Conservation (phyloP, 2,888 invertebrate species). For the Melanchra persicariae region DNA sequence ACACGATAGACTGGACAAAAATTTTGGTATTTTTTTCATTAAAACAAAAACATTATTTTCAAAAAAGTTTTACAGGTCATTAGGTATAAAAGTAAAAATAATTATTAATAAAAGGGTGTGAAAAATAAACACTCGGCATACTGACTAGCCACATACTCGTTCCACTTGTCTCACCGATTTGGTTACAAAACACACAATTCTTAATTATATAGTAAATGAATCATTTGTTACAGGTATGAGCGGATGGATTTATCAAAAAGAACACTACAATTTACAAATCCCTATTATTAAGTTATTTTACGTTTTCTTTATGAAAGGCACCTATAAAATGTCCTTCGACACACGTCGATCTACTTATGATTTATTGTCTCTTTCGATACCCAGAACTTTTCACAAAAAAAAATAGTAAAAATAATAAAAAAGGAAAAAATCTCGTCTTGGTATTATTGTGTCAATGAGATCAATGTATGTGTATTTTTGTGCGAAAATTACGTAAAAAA, state of each 20-base stretch:
- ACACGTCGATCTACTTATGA: slow-evolving; percentile 80
- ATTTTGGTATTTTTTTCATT: neutral
- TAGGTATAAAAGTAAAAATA: slow-evolving; percentile 4
- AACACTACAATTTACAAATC: slow-evolving; percentile 85
- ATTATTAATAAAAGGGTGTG: slow-evolving; percentile 19
- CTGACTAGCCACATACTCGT: slow-evolving; percentile 53
- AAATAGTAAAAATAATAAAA: slow-evolving; percentile 51
- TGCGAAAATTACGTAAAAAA: slow-evolving; percentile 56
- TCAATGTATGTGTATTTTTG: slow-evolving; percentile 62
- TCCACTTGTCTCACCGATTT: slow-evolving; percentile 39
- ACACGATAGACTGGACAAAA: neutral
- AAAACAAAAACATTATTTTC: neutral
- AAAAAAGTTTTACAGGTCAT: neutral
- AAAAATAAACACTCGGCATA: slow-evolving; percentile 32
- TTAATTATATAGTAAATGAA: slow-evolving; percentile 72
- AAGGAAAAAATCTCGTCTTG: slow-evolving; percentile 55
- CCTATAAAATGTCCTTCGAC: slow-evolving; percentile 89
- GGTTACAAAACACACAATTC: slow-evolving; percentile 60
- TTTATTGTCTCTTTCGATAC: slow-evolving; percentile 81
- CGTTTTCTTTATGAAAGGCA: slow-evolving; percentile 87
- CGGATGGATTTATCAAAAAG: slow-evolving; percentile 87
- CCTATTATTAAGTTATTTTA: slow-evolving; percentile 82
- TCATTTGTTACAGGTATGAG: slow-evolving; percentile 76
- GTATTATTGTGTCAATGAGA: slow-evolving; percentile 66
- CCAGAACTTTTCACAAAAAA: slow-evolving; percentile 62